Conservation (phyloP, 2,113 vertebrate species). For the Parus major region DNA sequence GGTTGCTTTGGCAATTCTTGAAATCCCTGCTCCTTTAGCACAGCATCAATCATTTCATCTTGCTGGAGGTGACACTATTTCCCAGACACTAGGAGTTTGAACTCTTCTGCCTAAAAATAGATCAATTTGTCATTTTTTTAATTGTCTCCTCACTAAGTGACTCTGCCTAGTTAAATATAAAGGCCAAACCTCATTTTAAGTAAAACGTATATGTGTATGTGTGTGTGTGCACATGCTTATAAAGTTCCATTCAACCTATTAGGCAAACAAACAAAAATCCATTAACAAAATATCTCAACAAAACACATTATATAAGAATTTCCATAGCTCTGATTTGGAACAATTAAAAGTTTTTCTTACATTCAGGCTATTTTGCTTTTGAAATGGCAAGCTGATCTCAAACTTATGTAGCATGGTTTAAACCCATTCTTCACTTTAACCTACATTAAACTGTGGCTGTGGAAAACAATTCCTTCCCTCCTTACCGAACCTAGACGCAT, state of each 20-base stretch:
- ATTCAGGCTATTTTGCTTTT: neutral
- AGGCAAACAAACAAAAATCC: neutral
- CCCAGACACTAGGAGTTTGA: neutral
- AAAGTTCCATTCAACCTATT: neutral
- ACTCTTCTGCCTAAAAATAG: neutral
- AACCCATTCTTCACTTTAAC: neutral
- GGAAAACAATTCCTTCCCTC: neutral
- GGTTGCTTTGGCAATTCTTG: conserved; percentile 13
- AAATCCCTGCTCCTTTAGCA: neutral
- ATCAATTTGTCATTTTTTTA: conserved; percentile 6
- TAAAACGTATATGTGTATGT: accelerated
- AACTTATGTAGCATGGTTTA: neutral
- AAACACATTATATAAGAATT: neutral
- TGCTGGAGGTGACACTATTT: neutral
- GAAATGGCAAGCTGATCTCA: neutral
- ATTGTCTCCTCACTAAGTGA: neutral
- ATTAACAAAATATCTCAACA: neutral
- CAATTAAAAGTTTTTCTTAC: neutral
- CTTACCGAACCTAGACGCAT: neutral
- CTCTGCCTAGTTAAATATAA: neutral
- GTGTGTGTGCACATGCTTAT: too few species aligned
- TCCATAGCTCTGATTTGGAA: neutral
- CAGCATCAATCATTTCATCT: conserved; percentile 7
- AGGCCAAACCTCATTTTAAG: neutral
- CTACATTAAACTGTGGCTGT: neutral